phyloP scores from a whole-genome alignment of 2,113 vertebrate genomes.

The Sebastes fasciatus region DNA sequence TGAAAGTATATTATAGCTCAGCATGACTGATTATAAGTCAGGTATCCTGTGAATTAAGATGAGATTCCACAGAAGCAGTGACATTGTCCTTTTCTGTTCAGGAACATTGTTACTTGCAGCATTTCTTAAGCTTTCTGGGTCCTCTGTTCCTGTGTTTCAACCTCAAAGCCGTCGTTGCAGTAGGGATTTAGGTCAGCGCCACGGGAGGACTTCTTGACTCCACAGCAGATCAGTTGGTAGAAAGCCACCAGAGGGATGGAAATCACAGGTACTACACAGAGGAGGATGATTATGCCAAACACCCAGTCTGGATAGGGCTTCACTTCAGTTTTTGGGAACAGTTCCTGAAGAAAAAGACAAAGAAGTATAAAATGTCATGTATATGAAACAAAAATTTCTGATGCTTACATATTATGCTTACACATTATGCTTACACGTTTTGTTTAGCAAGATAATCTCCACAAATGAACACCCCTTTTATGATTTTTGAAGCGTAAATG shows the following conservation, averaged over 20 bases:
- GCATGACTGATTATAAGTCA: neutral
- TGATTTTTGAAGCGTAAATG: too few relatives aligned
- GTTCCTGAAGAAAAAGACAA: constrained; percentile 65
- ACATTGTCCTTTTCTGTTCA: neutral
- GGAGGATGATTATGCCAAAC: constrained; percentile 80
- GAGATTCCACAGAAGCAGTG: neutral
- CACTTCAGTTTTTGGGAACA: constrained; percentile 84
- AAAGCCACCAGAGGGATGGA: constrained; percentile 84
- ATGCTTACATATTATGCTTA: too few relatives aligned
- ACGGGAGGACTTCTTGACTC: neutral
- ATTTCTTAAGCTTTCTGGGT: neutral
- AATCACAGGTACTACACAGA: constrained; percentile 80
- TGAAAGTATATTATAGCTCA: neutral
- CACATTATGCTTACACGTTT: too few relatives aligned
- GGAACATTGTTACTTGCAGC: neutral
- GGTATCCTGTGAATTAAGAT: neutral
- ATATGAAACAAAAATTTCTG: too few relatives aligned
- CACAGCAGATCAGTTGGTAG: constrained; percentile 66
- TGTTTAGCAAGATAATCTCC: too few relatives aligned
- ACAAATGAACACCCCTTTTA: too few relatives aligned
- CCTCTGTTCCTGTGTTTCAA: constrained; percentile 17
- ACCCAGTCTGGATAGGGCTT: constrained; percentile 88
- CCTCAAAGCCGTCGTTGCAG: constrained; percentile 57
- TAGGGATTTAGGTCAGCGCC: constrained; percentile 51
- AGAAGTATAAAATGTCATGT: neutral